phyloP scores from a whole-genome alignment of 2,113 vertebrate genomes.

The Aptenodytes forsteri region DNA sequence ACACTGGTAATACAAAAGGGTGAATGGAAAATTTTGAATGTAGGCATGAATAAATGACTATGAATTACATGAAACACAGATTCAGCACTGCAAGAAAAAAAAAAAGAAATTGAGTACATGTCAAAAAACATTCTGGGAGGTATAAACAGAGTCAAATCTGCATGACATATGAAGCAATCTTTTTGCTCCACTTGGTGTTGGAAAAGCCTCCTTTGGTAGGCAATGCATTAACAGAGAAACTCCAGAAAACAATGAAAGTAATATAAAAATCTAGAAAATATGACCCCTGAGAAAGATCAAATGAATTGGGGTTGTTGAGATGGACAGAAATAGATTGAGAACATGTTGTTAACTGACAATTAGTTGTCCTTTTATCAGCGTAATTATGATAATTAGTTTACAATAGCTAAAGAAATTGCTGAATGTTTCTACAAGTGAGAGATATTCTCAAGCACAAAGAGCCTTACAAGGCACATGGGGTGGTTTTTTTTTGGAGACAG shows the following conservation, averaged over 20 bases:
- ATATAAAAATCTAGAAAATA: background rate
- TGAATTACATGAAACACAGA: background rate
- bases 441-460: background rate
- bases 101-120: fast-evolving
- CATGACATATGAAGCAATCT: background rate
- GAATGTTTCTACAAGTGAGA: background rate
- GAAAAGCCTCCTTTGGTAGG: background rate
- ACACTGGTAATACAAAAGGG: background rate
- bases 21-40: background rate
- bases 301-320: background rate
- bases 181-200: background rate
- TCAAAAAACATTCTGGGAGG: background rate
- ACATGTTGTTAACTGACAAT: background rate
- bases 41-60: background rate
- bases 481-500: background rate
- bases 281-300: background rate
- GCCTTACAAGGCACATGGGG: background rate
- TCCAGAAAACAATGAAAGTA: background rate
- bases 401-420: background rate
- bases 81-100: background rate
- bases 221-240: background rate
- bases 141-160: background rate
- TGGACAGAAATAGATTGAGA: background rate
- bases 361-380: background rate
- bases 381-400: background rate